These are phyloP conservation scores for Physocephala rufipes DNA, from an alignment of 2,888 invertebrate species.

Conservation along the genomic window DNA sequence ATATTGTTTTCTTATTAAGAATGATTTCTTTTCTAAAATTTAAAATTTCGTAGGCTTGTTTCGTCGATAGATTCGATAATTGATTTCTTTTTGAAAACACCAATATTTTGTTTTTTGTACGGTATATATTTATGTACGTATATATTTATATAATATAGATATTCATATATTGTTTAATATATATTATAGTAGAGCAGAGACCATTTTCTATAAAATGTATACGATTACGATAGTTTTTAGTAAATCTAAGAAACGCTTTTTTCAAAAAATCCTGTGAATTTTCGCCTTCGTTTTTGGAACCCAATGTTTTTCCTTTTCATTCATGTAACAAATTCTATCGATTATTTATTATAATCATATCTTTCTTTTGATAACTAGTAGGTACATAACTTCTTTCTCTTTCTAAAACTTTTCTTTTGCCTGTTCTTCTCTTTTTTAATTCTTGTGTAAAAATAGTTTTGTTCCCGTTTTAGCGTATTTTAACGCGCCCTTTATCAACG, in stretches of 20 bases:
- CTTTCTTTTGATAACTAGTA: slow-evolving; percentile 1
- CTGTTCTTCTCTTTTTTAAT: neutral
- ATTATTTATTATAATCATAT: neutral
- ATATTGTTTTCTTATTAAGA: slow-evolving; percentile 5
- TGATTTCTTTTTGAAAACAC: slow-evolving; percentile 15
- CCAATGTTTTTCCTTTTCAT: neutral
- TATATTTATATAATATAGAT: slow-evolving; percentile 1
- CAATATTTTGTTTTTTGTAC: slow-evolving; percentile 18
- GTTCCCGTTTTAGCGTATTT: slow-evolving; percentile 26
- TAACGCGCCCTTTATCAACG: no score
- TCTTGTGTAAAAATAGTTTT: slow-evolving; percentile 29
- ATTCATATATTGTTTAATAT: slow-evolving; percentile 14
- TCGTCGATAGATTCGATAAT: slow-evolving; percentile 3
- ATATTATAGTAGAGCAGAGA: neutral
- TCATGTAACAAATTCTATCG: neutral
- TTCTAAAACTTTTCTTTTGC: neutral
- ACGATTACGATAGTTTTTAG: neutral
- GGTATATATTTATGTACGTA: slow-evolving; percentile 14
- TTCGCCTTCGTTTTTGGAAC: neutral
- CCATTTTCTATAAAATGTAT: neutral
- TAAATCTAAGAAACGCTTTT: slow-evolving; percentile 22
- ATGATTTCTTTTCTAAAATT: neutral
- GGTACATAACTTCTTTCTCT: neutral
- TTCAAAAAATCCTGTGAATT: slow-evolving; percentile 13
- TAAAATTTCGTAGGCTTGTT: slow-evolving; percentile 26